Evolutionary conservation across 2,888 invertebrate genomes (phyloP).

Genomic region (Vesta saturnalis): DNA sequence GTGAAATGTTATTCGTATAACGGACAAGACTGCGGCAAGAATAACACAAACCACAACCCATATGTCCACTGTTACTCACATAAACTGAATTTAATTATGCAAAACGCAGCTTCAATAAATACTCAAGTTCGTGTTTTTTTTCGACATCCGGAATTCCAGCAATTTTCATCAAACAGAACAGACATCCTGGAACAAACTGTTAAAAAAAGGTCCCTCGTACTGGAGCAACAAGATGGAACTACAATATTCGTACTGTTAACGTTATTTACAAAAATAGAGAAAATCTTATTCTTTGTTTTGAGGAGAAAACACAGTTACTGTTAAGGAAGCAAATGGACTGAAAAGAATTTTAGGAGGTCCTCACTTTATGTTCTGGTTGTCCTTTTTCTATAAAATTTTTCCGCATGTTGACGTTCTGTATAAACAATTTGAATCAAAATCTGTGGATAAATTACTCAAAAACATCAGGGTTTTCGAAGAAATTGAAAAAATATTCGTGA

Average conservation of each 20-base stretch:
- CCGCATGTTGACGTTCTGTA: not conserved
- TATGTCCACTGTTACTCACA: conserved; percentile 41
- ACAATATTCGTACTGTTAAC: not conserved
- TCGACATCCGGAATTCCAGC: not conserved
- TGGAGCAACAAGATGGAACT: not conserved
- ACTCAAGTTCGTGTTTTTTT: conserved; percentile 8
- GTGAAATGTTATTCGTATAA: conserved; percentile 39
- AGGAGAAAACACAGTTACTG: not conserved
- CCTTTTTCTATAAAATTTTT: not conserved
- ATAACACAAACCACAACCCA: conserved; percentile 19
- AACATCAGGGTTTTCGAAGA: too few relatives aligned
- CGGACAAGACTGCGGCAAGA: conserved; percentile 19
- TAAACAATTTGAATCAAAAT: not conserved
- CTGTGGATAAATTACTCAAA: too few relatives aligned
- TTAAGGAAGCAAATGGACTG: not conserved
- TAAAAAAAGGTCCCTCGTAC: not conserved
- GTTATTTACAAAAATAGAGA: not conserved
- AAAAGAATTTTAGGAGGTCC: not conserved
- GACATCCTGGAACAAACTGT: not conserved
- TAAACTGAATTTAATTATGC: conserved; percentile 37
- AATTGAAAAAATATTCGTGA: too few relatives aligned
- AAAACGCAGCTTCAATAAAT: conserved; percentile 5
- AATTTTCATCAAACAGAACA: not conserved
- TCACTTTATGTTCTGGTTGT: not conserved
- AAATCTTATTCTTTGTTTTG: not conserved